Conservation (phyloP, 2,113 vertebrate genomes). For the Prochilodus magdalenae region DNA sequence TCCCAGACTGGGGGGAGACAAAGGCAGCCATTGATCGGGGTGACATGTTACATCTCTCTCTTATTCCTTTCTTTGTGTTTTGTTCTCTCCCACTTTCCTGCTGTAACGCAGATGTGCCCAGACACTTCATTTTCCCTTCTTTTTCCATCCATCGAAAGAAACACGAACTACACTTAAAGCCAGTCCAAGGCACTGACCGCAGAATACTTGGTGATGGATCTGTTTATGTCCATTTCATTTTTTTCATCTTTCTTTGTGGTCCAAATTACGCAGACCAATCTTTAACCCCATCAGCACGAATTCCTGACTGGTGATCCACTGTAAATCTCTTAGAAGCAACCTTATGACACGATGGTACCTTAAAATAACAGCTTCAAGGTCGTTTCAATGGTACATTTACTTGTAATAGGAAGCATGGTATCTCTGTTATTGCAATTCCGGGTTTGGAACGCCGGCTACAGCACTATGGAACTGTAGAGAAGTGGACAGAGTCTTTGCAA, state of each 20-base stretch:
- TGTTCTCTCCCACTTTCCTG: slow-evolving; percentile 22
- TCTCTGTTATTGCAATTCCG: too few species aligned
- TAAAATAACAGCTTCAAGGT: too few species aligned
- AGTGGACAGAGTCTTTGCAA: too few species aligned
- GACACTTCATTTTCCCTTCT: neutral
- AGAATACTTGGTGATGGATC: neutral
- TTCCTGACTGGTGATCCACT: too few species aligned
- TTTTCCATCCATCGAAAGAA: neutral
- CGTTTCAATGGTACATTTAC: too few species aligned
- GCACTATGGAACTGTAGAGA: too few species aligned
- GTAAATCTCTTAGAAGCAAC: too few species aligned
- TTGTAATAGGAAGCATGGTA: too few species aligned
- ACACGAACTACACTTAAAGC: neutral
- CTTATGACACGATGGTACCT: too few species aligned
- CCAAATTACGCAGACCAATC: too few species aligned
- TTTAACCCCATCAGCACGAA: too few species aligned
- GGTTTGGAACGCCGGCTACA: too few species aligned
- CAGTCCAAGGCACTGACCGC: neutral
- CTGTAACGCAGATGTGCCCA: slow-evolving; percentile 1
- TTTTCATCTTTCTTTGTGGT: neutral
- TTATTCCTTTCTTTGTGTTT: slow-evolving; percentile 50
- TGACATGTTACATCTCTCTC: slow-evolving; percentile 79
- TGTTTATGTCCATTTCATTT: neutral
- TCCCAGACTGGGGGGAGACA: slow-evolving; percentile 72
- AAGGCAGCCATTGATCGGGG: slow-evolving; percentile 78